Conservation (phyloP, 2,797 vertebrate genomes). For the Aphelocoma californica region DNA sequence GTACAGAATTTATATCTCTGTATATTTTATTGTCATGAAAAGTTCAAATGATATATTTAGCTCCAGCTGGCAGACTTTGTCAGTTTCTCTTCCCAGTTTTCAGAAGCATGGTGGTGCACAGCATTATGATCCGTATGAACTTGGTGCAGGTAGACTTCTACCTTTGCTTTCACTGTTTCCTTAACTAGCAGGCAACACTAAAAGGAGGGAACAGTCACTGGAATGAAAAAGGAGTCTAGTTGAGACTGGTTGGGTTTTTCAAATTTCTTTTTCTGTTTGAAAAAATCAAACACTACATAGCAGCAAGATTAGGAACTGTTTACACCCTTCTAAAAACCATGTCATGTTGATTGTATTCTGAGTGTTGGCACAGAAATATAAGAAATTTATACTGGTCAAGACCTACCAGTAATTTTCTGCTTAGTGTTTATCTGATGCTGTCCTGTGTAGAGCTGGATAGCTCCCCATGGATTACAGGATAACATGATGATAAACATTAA, state of each 20-base stretch:
- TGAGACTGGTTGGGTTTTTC: neutral
- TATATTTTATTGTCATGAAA: neutral
- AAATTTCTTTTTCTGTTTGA: neutral
- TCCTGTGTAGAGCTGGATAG: neutral
- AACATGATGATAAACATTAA: neutral
- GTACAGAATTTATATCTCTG: neutral
- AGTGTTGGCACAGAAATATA: neutral
- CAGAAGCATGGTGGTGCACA: neutral
- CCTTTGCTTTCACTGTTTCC: neutral
- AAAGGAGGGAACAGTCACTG: neutral
- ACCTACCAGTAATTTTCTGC: neutral
- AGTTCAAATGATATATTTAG: neutral
- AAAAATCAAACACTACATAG: neutral
- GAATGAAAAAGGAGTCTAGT: neutral
- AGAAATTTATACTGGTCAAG: neutral
- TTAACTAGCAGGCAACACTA: neutral
- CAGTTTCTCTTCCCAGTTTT: neutral
- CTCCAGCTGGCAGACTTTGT: neutral
- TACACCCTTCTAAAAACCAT: neutral
- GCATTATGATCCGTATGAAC: neutral
- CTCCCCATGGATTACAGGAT: neutral
- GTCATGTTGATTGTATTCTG: neutral
- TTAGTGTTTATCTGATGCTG: neutral
- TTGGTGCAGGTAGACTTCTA: neutral
- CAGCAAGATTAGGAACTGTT: neutral